phyloP scores from a whole-genome alignment of 2,113 vertebrate species.

The Pseudorasbora parva region DNA sequence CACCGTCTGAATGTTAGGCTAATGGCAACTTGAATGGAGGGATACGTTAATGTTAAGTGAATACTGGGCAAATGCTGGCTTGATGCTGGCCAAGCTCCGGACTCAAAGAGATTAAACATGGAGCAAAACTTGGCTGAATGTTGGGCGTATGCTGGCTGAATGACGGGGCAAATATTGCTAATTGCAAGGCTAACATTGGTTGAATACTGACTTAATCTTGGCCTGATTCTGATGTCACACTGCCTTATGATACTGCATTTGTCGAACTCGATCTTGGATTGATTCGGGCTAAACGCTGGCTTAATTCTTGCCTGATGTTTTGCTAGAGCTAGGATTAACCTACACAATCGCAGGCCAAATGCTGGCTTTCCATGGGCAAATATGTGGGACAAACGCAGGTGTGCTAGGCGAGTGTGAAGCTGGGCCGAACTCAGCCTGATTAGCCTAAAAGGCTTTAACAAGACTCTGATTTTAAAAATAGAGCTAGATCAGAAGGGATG shows the following conservation, averaged over 20 bases:
- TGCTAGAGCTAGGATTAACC: conserved; percentile 31
- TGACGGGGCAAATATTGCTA: not conserved
- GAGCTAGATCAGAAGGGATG: conserved; percentile 30
- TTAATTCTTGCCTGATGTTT: conserved; percentile 18
- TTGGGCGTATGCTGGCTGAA: conserved; percentile 1
- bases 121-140: conserved; percentile 17
- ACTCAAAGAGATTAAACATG: conserved; percentile 21
- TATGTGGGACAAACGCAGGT: conserved; percentile 17
- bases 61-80: conserved; percentile 22
- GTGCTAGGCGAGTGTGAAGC: not conserved
- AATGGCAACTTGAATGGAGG: conserved; percentile 2
- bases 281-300: conserved; percentile 20
- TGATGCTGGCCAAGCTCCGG: not conserved
- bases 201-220: conserved; percentile 18
- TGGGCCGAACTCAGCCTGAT: conserved; percentile 2
- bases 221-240: not conserved
- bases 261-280: not conserved
- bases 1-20: conserved; percentile 1
- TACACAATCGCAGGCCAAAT: conserved; percentile 4
- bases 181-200: not conserved
- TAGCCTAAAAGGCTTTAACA: conserved; percentile 41
- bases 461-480: conserved; percentile 47
- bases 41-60: not conserved
- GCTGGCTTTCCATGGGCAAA: not conserved
- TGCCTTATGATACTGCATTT: conserved; percentile 15